Conservation (phyloP, 2,888 invertebrate genomes). For the Tribolium freemani region DNA sequence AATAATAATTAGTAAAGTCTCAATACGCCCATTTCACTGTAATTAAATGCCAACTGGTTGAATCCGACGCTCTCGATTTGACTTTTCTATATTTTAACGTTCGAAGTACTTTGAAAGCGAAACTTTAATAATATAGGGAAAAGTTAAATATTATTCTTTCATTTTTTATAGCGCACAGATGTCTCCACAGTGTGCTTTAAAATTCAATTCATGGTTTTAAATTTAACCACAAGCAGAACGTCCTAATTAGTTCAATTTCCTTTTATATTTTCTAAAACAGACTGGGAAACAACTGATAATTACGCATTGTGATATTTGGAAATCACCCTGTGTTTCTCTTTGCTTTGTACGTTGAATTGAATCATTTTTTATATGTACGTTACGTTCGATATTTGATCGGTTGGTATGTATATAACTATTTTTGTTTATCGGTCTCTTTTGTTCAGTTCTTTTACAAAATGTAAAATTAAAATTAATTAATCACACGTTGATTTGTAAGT, state of each 20-base stretch:
- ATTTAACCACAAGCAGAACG: too few relatives aligned
- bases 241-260: too few relatives aligned
- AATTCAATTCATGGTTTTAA: too few relatives aligned
- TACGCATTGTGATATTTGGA: too few relatives aligned
- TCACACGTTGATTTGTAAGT: not conserved
- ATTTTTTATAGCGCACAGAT: not conserved
- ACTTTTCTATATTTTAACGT: conserved; percentile 16
- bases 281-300: too few relatives aligned
- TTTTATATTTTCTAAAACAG: too few relatives aligned
- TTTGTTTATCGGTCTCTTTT: not conserved
- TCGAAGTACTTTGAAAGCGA: not conserved
- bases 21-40: conserved; percentile 30
- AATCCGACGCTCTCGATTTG: conserved; percentile 6
- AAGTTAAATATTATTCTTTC: conserved; percentile 5
- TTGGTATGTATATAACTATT: not conserved
- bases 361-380: not conserved
- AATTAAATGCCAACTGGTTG: conserved; percentile 30
- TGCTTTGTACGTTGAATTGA: not conserved
- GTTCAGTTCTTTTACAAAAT: not conserved
- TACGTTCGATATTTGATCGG: not conserved
- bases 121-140: conserved; percentile 1
- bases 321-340: not conserved
- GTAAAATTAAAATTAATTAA: too few relatives aligned
- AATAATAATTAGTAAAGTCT: conserved; percentile 37
- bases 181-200: not conserved